A percentile compares a stretch with the other conserved stretches of the same genome.
These are phyloP conservation scores for Gymnocypris eckloni DNA, from an alignment of 2,797 vertebrate genomes.

Conservation along the genomic window DNA sequence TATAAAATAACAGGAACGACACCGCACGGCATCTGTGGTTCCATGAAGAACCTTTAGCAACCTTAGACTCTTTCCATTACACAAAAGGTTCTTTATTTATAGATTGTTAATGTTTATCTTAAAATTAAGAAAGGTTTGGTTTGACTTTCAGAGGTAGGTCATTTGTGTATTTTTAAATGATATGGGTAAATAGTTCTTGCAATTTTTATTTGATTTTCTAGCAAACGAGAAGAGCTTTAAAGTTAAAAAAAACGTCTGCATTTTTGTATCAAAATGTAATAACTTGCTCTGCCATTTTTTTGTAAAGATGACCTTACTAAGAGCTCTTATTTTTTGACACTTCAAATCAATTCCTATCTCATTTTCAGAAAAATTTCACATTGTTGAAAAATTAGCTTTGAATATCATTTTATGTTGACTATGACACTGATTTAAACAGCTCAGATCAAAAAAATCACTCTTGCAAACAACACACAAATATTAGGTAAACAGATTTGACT, in stretches of 20 bases:
- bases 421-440: not conserved
- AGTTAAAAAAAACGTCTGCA: not conserved
- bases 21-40: not conserved
- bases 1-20: not conserved
- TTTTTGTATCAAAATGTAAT: not conserved
- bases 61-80: not conserved
- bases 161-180: too few relatives aligned
- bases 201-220: not conserved
- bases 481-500: not conserved
- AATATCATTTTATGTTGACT: not conserved
- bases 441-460: not conserved
- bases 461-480: not conserved
- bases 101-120: not conserved
- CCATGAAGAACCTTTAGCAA: not conserved
- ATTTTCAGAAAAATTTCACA: not conserved
- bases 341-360: not conserved
- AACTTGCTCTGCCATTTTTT: not conserved
- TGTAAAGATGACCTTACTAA: not conserved
- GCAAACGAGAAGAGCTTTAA: not conserved
- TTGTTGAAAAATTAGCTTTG: not conserved
- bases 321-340: not conserved
- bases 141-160: too few relatives aligned
- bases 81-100: not conserved
- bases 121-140: too few relatives aligned
- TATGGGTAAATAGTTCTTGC: too few relatives aligned